A percentile compares a stretch with the other conserved stretches of the same genome.
These are phyloP conservation scores for Drosophila baimaii DNA, from an alignment of 1,140 invertebrate species.

Conservation along the genomic window DNA sequence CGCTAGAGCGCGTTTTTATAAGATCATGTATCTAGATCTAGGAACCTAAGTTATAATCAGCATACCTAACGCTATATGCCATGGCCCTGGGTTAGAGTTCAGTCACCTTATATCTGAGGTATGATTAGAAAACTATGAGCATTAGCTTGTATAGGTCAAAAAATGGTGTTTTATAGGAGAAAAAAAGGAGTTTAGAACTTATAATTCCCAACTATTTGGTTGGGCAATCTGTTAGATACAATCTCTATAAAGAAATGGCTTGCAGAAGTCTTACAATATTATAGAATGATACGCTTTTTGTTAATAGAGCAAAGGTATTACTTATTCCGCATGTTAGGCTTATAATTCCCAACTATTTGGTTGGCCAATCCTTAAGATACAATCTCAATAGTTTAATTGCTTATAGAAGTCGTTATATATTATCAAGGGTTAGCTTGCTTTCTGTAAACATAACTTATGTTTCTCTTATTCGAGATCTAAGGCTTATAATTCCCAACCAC, in stretches of 20 bases:
- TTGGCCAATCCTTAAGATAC: neutral
- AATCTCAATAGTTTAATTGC: too few relatives aligned
- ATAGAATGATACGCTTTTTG: too few relatives aligned
- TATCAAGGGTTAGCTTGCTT: neutral
- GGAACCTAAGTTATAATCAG: neutral
- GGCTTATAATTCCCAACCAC: too few relatives aligned
- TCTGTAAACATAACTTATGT: neutral
- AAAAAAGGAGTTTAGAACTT: neutral
- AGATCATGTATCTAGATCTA: slow-evolving; percentile 40
- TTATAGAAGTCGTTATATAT: too few relatives aligned
- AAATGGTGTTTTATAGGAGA: neutral
- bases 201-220: too few relatives aligned
- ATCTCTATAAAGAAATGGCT: neutral
- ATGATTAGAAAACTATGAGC: neutral
- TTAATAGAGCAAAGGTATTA: too few relatives aligned
- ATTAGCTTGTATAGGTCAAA: neutral
- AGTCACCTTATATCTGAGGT: neutral
- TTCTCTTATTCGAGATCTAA: too few relatives aligned
- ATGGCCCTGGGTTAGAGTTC: neutral
- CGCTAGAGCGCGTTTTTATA: slow-evolving; percentile 2
- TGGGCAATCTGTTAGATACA: too few relatives aligned
- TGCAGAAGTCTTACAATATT: neutral
- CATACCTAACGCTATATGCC: neutral
- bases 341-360: neutral
- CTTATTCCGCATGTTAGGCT: neutral